A percentile compares a stretch with the other conserved stretches of the same genome.
Evolutionary conservation across 2,113 vertebrate species (phyloP).

Genomic region (Cyprinodon brontotheroides): DNA sequence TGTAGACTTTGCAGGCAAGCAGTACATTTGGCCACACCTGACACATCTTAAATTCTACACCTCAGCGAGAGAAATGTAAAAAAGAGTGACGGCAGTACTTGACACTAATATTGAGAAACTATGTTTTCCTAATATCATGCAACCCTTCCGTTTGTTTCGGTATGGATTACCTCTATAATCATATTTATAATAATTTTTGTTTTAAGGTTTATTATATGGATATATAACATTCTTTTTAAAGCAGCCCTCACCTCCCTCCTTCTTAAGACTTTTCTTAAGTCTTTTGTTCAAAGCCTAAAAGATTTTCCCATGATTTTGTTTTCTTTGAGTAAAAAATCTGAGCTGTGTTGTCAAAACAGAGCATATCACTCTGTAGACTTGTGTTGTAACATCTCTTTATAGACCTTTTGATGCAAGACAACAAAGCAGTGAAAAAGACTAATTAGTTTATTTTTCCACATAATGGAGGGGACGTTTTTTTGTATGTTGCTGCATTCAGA

Average conservation of each 20-base stretch:
- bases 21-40: neutral
- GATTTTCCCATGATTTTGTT: neutral
- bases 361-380: neutral
- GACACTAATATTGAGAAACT: neutral
- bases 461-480: neutral
- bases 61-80: neutral
- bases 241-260: neutral
- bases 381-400: neutral
- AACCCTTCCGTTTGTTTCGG: neutral
- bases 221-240: neutral
- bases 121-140: neutral
- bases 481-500: neutral
- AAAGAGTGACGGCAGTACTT: neutral
- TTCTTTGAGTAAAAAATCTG: neutral
- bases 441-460: neutral
- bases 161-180: neutral
- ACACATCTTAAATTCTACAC: neutral
- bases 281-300: neutral
- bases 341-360: neutral
- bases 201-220: neutral
- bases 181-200: too few relatives aligned
- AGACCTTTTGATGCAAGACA: neutral
- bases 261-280: neutral
- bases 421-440: neutral
- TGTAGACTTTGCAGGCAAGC: neutral